Evolutionary conservation across 2,797 vertebrate species (phyloP).

Genomic region (Galago senegalensis): DNA sequence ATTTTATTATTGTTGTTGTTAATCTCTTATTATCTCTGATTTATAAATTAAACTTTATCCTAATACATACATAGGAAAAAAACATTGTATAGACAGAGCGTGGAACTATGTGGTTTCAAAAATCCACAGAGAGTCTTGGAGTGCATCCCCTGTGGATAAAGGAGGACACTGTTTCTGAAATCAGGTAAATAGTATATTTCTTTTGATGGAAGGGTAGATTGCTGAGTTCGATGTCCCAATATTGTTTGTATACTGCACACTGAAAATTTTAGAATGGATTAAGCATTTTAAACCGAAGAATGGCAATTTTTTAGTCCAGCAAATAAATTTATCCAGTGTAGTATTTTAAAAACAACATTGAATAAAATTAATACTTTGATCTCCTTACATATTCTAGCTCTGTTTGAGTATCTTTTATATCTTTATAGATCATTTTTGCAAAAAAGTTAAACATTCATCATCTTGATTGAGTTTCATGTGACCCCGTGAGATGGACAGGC

Average conservation of each 20-base stretch:
- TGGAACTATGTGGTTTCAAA: neutral
- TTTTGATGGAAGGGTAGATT: neutral
- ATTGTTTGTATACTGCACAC: neutral
- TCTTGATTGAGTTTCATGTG: neutral
- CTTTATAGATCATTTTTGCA: neutral
- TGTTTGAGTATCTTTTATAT: neutral
- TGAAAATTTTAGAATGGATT: conserved; percentile 22
- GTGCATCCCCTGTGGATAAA: neutral
- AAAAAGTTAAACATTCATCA: neutral
- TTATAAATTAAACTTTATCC: neutral
- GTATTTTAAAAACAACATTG: neutral
- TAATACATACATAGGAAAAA: neutral
- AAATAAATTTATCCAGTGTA: conserved; percentile 1
- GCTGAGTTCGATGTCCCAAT: neutral
- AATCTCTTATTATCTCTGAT: neutral
- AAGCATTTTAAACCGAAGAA: neutral
- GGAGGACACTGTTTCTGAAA: neutral
- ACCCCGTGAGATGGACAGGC: neutral
- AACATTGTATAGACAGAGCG: neutral
- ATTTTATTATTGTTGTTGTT: neutral
- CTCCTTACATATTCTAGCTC: neutral
- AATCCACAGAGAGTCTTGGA: neutral
- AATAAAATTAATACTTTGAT: neutral
- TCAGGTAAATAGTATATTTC: neutral
- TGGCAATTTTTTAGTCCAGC: fast-evolving